phyloP scores from a whole-genome alignment of 2,113 vertebrate genomes.

The Dicerorhinus sumatrensis region DNA sequence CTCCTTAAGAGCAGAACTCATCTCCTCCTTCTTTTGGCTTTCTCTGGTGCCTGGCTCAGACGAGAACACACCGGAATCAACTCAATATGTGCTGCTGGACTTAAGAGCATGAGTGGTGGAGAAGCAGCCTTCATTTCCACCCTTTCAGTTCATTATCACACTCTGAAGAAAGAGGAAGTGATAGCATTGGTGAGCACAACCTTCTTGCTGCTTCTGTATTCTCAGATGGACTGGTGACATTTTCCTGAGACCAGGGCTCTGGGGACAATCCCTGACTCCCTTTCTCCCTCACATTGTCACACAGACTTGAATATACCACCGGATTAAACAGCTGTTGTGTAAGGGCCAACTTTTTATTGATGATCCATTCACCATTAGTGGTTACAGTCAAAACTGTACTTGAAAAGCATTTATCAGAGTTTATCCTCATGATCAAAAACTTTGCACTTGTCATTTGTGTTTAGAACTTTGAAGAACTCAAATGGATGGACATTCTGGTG shows the following conservation, averaged over 20 bases:
- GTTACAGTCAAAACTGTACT: background rate
- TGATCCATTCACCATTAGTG: background rate
- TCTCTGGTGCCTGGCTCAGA: background rate
- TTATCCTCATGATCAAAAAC: background rate
- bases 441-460: background rate
- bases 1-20: background rate
- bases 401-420: background rate
- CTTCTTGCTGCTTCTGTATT: background rate
- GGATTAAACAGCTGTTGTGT: background rate
- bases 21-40: background rate
- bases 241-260: background rate
- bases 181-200: background rate
- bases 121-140: background rate
- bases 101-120: background rate
- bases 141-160: background rate
- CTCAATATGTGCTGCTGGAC: background rate
- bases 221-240: background rate
- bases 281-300: background rate
- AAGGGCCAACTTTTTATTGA: background rate
- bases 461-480: background rate
- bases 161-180: background rate
- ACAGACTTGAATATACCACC: background rate
- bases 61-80: background rate
- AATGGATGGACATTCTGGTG: background rate
- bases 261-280: background rate